These are phyloP conservation scores for Pogona vitticeps DNA, from an alignment of 2,113 vertebrate genomes.

Conservation along the genomic window DNA sequence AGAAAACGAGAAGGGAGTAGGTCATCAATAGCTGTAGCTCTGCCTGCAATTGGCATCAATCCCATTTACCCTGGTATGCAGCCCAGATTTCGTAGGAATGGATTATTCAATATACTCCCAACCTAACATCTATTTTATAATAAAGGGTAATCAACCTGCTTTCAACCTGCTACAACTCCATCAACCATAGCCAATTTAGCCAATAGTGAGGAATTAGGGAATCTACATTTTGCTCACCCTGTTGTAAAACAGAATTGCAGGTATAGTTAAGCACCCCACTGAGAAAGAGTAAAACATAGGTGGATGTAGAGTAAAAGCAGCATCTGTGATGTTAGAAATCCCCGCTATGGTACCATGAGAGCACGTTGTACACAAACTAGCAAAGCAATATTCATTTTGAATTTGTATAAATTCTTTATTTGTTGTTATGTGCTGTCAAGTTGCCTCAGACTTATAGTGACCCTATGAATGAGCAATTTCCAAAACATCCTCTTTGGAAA, in stretches of 20 bases:
- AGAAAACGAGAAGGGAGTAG: too few species aligned
- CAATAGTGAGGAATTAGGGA: not conserved
- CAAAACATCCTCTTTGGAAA: too few species aligned
- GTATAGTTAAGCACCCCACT: not conserved
- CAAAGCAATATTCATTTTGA: not conserved
- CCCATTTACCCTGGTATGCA: too few species aligned
- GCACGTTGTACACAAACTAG: not conserved
- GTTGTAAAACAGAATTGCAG: not conserved
- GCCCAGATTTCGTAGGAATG: too few species aligned
- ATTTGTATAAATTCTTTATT: not conserved
- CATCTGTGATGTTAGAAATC: not conserved
- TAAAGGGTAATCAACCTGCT: not conserved
- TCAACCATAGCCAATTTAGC: too few species aligned
- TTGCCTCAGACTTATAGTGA: too few species aligned
- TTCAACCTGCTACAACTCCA: too few species aligned
- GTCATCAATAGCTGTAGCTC: too few species aligned
- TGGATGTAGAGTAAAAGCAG: not conserved
- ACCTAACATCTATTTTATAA: not conserved
- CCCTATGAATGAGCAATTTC: too few species aligned
- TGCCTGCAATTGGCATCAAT: too few species aligned
- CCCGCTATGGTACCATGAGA: not conserved
- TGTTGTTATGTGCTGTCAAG: too few species aligned
- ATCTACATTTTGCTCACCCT: not conserved
- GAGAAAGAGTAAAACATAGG: not conserved
- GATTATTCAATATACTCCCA: not conserved